These are phyloP conservation scores for Parambassis ranga DNA, from an alignment of 2,797 vertebrate genomes.

Conservation along the genomic window DNA sequence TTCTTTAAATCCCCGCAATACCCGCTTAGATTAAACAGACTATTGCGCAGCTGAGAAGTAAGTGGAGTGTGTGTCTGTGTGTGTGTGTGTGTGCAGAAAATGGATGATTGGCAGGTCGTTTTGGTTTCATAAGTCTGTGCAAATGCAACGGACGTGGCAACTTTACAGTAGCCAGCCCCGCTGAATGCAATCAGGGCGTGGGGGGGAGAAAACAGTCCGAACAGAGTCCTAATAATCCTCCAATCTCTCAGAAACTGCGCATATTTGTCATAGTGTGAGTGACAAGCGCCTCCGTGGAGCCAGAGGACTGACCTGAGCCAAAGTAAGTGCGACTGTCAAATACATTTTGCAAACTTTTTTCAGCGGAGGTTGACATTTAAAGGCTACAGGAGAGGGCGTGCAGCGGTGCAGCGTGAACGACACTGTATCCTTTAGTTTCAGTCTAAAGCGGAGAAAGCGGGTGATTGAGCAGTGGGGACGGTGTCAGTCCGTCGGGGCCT, in stretches of 20 bases:
- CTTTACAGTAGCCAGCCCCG: constrained; percentile 66
- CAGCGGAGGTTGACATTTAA: constrained; percentile 38
- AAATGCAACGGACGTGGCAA: constrained; percentile 74
- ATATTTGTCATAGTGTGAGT: constrained; percentile 18
- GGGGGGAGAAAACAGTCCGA: constrained; percentile 48
- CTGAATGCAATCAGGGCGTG: constrained; percentile 72
- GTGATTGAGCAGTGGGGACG: background rate
- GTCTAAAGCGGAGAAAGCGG: background rate
- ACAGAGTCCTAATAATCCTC: constrained; percentile 30
- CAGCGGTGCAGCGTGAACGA: background rate
- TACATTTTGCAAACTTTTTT: constrained; percentile 63
- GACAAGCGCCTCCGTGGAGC: constrained; percentile 22
- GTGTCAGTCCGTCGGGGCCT: constrained; percentile 17
- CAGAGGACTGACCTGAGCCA: constrained; percentile 32
- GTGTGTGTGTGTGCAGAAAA: too few relatives aligned
- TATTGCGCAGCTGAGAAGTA: constrained; percentile 33
- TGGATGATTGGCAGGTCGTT: background rate
- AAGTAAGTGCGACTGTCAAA: constrained; percentile 64
- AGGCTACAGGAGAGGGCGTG: constrained; percentile 16
- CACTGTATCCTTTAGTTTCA: background rate
- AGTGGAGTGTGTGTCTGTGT: too few relatives aligned
- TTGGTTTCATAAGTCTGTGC: constrained; percentile 35
- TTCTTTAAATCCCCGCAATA: background rate
- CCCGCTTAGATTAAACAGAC: constrained; percentile 25
- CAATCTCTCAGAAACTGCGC: constrained; percentile 39